A percentile compares a stretch with the other conserved stretches of the same genome.
These are phyloP conservation scores for Bursaphelenchus okinawaensis DNA, from an alignment of 2,888 invertebrate species.

Conservation along the genomic window DNA sequence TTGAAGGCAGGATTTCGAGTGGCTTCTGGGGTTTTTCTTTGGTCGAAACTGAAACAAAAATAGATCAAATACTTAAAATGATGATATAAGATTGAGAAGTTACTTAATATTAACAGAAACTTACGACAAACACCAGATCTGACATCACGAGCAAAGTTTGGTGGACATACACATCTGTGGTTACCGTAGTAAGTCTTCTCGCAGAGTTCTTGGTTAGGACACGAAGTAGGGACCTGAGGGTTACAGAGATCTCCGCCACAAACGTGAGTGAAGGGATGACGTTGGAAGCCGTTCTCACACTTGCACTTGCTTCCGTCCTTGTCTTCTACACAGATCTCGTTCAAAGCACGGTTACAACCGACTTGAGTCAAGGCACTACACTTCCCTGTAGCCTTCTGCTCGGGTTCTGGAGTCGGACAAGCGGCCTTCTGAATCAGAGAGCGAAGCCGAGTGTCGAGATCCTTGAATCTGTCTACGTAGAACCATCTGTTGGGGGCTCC, in stretches of 20 bases:
- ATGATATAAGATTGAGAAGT: no score
- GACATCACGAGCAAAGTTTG: slow-evolving; percentile 44
- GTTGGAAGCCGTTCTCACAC: slow-evolving; percentile 51
- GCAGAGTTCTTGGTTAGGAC: slow-evolving; percentile 51
- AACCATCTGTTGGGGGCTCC: slow-evolving; percentile 55
- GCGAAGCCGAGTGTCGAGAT: slow-evolving; percentile 54
- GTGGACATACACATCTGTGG: slow-evolving; percentile 55
- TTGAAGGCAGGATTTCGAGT: neutral
- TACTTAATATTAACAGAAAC: no score
- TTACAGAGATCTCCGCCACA: slow-evolving; percentile 57
- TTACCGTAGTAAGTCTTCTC: slow-evolving; percentile 51
- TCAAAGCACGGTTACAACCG: slow-evolving; percentile 49
- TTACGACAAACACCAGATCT: slow-evolving; percentile 45
- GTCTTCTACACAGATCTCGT: slow-evolving; percentile 6
- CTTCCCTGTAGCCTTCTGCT: slow-evolving; percentile 28
- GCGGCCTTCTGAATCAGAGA: slow-evolving; percentile 57
- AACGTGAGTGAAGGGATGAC: slow-evolving; percentile 54
- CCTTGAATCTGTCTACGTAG: slow-evolving; percentile 58
- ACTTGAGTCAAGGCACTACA: slow-evolving; percentile 53
- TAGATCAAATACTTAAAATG: no score
- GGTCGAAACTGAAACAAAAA: slow-evolving; percentile 10
- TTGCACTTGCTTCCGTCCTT: slow-evolving; percentile 30
- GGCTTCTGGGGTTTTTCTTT: slow-evolving; percentile 12
- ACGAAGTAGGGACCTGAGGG: slow-evolving; percentile 53
- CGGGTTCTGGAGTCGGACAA: slow-evolving; percentile 43